phyloP scores from a whole-genome alignment of 2,797 vertebrate genomes.

The Pogoniulus pusillus region DNA sequence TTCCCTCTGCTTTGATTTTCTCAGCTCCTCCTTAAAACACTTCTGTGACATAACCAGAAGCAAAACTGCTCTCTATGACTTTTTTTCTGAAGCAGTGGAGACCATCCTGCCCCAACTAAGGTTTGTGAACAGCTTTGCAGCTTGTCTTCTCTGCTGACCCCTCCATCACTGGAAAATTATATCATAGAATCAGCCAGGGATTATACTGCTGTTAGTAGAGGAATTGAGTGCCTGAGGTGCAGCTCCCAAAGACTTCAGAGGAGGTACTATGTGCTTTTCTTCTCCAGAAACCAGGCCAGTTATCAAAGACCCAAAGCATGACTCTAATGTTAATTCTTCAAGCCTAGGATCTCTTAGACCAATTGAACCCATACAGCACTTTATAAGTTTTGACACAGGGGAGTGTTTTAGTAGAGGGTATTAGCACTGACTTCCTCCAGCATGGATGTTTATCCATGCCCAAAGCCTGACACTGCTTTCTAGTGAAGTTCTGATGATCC shows the following conservation, averaged over 20 bases:
- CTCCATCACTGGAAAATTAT: neutral
- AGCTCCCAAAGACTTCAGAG: neutral
- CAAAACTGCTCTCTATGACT: neutral
- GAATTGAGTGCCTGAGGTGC: neutral
- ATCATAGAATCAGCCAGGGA: no score
- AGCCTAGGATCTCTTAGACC: neutral
- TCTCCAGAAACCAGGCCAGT: neutral
- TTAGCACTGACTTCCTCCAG: neutral
- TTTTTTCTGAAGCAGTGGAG: neutral
- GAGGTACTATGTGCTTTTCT: neutral
- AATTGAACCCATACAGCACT: neutral
- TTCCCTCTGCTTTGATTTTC: neutral
- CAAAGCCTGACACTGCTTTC: neutral
- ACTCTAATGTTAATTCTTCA: neutral
- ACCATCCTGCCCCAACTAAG: neutral
- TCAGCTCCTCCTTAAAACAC: neutral
- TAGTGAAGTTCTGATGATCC: neutral
- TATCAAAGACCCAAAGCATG: neutral
- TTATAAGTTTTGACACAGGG: neutral
- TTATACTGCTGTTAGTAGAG: neutral
- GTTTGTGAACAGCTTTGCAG: neutral
- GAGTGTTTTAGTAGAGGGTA: neutral
- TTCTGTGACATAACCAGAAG: neutral
- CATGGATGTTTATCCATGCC: neutral
- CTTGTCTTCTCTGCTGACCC: neutral